Conservation (phyloP, 2,888 invertebrate species). For the Dasypogon diadema region DNA sequence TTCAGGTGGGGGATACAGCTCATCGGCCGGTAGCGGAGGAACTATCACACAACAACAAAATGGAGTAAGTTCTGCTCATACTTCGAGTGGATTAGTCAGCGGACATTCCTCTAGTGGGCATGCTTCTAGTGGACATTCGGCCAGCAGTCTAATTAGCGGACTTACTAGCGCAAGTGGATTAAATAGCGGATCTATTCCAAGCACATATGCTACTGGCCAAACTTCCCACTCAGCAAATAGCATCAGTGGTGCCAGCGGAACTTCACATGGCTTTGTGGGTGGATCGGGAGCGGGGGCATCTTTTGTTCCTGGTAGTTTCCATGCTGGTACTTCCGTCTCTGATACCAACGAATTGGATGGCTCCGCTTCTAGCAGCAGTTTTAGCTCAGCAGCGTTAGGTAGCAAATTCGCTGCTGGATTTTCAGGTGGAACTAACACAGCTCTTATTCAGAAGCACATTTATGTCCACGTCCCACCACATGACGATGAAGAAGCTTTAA, state of each 20-base stretch:
- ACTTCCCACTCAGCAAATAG: constrained; percentile 9
- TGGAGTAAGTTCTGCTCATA: background rate
- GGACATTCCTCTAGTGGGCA: constrained; percentile 1
- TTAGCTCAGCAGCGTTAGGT: constrained; percentile 20
- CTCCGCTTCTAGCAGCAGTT: constrained; percentile 1
- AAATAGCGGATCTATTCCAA: background rate
- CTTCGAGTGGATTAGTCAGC: constrained; percentile 1
- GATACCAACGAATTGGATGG: constrained; percentile 63
- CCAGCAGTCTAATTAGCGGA: background rate
- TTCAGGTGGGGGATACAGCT: too few relatives aligned
- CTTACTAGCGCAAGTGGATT: background rate
- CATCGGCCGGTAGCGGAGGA: too few relatives aligned
- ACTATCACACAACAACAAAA: too few relatives aligned
- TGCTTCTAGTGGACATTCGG: background rate
- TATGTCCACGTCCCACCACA: constrained; percentile 90
- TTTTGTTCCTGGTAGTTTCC: constrained; percentile 54
- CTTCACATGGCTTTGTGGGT: constrained; percentile 55
- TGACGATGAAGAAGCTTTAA: constrained; percentile 78
- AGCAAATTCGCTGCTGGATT: constrained; percentile 35
- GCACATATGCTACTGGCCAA: background rate
- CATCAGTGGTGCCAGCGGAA: constrained; percentile 7
- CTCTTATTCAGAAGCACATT: constrained; percentile 85
- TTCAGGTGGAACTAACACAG: constrained; percentile 58
- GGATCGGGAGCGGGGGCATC: constrained; percentile 61
- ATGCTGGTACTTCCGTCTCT: constrained; percentile 57